phyloP scores from a whole-genome alignment of 2,113 vertebrate species.

The Ahaetulla prasina region DNA sequence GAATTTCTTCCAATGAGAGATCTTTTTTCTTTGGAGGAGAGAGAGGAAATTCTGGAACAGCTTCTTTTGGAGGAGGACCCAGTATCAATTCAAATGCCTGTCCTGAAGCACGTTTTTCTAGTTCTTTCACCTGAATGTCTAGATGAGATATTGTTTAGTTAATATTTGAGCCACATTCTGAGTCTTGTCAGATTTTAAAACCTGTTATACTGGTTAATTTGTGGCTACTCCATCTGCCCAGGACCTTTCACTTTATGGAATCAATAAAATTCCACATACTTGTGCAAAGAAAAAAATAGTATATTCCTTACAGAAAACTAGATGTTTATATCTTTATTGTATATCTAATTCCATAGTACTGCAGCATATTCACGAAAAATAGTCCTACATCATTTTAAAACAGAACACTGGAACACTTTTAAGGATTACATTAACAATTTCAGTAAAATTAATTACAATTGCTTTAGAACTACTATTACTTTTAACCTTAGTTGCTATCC shows the following conservation, averaged over 20 bases:
- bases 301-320: not conserved
- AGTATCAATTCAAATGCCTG: slow-evolving; percentile 95
- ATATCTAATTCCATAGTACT: not conserved
- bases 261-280: not conserved
- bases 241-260: not conserved
- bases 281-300: not conserved
- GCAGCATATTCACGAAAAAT: not conserved
- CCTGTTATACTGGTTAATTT: not conserved
- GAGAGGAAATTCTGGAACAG: slow-evolving; percentile 83
- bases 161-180: not conserved
- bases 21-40: slow-evolving; percentile 90
- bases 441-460: not conserved
- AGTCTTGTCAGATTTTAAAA: not conserved
- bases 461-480: not conserved
- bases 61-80: slow-evolving; percentile 82
- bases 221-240: not conserved
- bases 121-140: slow-evolving; percentile 93
- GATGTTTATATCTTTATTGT: not conserved
- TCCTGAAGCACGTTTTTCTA: slow-evolving; percentile 91
- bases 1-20: slow-evolving; percentile 90
- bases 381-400: not conserved
- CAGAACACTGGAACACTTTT: not conserved
- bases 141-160: not conserved
- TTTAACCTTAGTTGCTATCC: not conserved
- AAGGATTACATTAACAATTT: not conserved